Evolutionary conservation across 2,113 vertebrate genomes (phyloP).

Genomic region (Ciconia maguari): DNA sequence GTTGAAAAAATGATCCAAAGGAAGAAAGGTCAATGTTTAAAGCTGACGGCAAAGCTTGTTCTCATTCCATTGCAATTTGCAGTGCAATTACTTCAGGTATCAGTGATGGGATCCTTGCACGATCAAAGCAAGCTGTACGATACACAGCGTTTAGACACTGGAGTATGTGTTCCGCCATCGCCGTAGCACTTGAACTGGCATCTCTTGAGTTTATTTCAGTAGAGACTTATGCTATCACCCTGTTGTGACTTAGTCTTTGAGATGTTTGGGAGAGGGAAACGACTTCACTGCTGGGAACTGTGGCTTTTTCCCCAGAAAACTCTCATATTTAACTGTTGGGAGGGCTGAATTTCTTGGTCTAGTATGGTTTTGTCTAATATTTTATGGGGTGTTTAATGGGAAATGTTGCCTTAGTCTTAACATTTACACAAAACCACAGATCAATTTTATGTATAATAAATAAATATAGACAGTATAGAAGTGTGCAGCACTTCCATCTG

Average conservation of each 20-base stretch:
- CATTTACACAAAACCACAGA: neutral
- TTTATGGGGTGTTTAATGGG: neutral
- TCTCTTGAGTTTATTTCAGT: neutral
- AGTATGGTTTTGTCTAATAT: neutral
- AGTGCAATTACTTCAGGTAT: neutral
- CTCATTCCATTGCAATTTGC: neutral
- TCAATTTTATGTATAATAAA: neutral
- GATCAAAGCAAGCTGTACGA: neutral
- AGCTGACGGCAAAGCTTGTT: neutral
- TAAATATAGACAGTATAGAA: neutral
- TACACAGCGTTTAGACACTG: neutral
- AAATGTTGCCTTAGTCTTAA: neutral
- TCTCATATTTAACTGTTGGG: neutral
- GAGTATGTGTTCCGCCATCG: rapidly evolving
- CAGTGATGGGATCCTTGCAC: neutral
- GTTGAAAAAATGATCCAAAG: neutral
- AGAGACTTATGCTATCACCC: neutral
- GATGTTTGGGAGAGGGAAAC: neutral
- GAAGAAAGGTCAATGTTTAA: neutral
- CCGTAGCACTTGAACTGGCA: rapidly evolving
- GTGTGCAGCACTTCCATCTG: neutral
- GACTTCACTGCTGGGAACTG: neutral
- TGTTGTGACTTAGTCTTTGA: neutral
- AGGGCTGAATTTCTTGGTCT: neutral
- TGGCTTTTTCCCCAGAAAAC: neutral